Evolutionary conservation across 2,797 vertebrate genomes (phyloP).

Genomic region (Urosaurus nigricauda): DNA sequence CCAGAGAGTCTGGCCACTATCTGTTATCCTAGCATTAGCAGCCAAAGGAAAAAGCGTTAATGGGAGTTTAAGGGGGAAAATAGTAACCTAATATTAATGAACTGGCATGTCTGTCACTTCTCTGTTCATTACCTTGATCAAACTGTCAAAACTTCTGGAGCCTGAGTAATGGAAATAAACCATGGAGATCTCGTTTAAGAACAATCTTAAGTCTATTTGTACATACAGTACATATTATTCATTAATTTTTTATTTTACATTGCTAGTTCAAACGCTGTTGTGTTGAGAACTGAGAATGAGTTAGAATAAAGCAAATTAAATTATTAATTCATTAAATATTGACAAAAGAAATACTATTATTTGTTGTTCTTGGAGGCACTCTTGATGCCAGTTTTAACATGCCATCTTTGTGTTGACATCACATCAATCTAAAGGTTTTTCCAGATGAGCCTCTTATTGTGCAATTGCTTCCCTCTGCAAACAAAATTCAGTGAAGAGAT

Average conservation of each 20-base stretch:
- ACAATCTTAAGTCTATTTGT: slow-evolving; percentile 48
- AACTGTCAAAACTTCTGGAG: slow-evolving; percentile 80
- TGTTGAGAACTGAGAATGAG: background rate
- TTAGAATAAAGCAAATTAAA: slow-evolving; percentile 19
- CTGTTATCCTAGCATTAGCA: slow-evolving; percentile 81
- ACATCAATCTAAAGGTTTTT: no score
- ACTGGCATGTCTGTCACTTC: slow-evolving; percentile 77
- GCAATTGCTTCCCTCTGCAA: background rate
- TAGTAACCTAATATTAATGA: slow-evolving; percentile 82
- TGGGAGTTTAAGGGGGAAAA: slow-evolving; percentile 76
- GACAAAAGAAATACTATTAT: slow-evolving; percentile 5
- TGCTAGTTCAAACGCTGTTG: slow-evolving; percentile 21
- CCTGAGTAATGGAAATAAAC: slow-evolving; percentile 73
- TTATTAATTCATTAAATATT: background rate
- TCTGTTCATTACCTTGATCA: slow-evolving; percentile 77
- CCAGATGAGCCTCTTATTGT: background rate
- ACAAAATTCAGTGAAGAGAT: background rate
- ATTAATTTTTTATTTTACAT: background rate
- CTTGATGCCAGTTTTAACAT: background rate
- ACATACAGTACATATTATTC: slow-evolving; percentile 19
- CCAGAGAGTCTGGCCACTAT: slow-evolving; percentile 91
- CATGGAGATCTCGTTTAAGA: slow-evolving; percentile 61
- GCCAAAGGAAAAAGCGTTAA: slow-evolving; percentile 77
- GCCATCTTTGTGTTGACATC: background rate
- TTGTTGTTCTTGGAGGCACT: slow-evolving; percentile 13